These are phyloP conservation scores for Crioceris asparagi DNA, from an alignment of 2,888 invertebrate genomes.

Conservation along the genomic window DNA sequence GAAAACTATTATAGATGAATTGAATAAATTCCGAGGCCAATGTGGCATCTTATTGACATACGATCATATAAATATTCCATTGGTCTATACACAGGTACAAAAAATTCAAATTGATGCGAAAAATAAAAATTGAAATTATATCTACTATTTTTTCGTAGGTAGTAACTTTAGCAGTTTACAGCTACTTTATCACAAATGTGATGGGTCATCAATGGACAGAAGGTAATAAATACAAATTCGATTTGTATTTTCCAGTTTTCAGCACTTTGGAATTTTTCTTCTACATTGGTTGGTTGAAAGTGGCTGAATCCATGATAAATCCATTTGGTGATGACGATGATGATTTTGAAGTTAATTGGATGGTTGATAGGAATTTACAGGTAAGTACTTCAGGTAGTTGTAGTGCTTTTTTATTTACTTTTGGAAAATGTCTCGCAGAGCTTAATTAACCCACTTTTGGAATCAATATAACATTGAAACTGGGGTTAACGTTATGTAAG, in stretches of 20 bases:
- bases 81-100: constrained; percentile 71
- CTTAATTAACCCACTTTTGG: no score
- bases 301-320: constrained; percentile 83
- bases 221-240: constrained; percentile 52
- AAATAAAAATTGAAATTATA: background rate
- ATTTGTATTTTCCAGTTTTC: constrained; percentile 84
- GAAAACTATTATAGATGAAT: constrained; percentile 78
- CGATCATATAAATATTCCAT: constrained; percentile 68
- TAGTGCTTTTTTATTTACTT: no score
- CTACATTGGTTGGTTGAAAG: constrained; percentile 87
- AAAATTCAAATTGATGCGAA: no score
- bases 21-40: constrained; percentile 74
- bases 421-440: no score
- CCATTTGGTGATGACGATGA: constrained; percentile 89
- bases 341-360: constrained; percentile 88
- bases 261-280: constrained; percentile 80
- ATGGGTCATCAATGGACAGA: constrained; percentile 85
- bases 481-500: no score
- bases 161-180: constrained; percentile 86
- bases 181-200: constrained; percentile 79
- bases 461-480: no score
- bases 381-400: no score
- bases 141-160: constrained; percentile 34
- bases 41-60: constrained; percentile 67
- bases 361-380: constrained; percentile 82